phyloP scores from a whole-genome alignment of 2,113 vertebrate genomes.

The Corythaixoides concolor region DNA sequence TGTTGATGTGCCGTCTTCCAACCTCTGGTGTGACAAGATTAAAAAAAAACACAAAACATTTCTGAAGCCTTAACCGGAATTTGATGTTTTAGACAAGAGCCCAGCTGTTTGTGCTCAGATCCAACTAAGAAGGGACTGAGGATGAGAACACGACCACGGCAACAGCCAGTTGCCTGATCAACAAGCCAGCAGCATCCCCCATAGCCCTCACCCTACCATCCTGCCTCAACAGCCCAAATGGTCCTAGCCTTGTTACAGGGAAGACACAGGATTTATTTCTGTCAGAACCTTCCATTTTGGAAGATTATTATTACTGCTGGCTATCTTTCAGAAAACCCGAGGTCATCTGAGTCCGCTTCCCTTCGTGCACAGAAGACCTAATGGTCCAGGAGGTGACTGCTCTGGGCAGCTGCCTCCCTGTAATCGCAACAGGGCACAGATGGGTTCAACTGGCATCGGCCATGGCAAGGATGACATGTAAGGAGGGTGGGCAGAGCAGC shows the following conservation, averaged over 20 bases:
- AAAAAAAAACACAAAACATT: too few species aligned
- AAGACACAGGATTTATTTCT: background rate
- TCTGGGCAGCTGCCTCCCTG: background rate
- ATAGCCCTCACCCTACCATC: background rate
- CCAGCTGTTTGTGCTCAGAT: background rate
- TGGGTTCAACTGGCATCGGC: accelerated
- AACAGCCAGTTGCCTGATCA: accelerated
- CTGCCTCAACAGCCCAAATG: background rate
- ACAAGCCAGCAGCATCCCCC: background rate
- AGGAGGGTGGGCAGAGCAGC: background rate
- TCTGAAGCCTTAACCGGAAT: background rate
- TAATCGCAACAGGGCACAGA: background rate
- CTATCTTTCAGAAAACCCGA: too few species aligned
- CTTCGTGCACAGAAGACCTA: background rate
- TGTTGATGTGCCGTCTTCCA: too few species aligned
- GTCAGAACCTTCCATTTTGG: background rate
- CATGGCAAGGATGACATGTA: accelerated
- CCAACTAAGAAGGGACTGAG: background rate
- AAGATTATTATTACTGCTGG: background rate
- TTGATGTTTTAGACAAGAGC: accelerated
- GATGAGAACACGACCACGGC: accelerated
- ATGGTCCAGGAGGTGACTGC: background rate
- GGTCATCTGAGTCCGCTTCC: too few species aligned
- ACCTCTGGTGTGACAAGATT: accelerated
- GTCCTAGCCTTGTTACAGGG: background rate